Evolutionary conservation across 2,797 vertebrate species (phyloP).

Genomic region (Tragopan temminckii): DNA sequence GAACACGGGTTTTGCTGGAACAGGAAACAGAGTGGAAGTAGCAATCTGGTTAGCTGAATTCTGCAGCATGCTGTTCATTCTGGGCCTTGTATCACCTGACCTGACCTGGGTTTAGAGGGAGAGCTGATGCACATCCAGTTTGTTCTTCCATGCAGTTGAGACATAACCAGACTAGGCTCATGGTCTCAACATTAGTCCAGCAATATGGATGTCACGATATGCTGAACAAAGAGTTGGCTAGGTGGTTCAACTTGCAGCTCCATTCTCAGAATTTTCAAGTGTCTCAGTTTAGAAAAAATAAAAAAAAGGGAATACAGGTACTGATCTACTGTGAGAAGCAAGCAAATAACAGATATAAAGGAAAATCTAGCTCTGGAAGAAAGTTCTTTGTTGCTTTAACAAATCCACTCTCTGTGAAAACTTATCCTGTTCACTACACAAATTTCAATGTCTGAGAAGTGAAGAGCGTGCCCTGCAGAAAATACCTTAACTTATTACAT

Average conservation of each 20-base stretch:
- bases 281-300: neutral
- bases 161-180: neutral
- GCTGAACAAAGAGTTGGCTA: neutral
- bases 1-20: neutral
- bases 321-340: neutral
- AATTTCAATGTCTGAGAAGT: neutral
- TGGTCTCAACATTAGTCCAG: neutral
- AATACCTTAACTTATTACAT: neutral
- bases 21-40: neutral
- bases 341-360: neutral
- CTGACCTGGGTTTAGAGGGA: neutral
- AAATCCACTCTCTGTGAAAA: neutral
- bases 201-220: neutral
- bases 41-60: neutral
- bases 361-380: neutral
- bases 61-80: neutral
- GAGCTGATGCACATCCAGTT: neutral
- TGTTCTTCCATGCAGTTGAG: neutral
- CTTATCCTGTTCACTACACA: neutral
- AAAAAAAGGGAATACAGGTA: neutral
- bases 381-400: neutral
- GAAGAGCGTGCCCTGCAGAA: neutral
- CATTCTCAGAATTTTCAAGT: neutral
- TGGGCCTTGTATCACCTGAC: neutral
- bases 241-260: neutral